Evolutionary conservation across 2,888 invertebrate species (phyloP), one percentile per base, ranked within the genome.

Genomic region (Eurois occulta): DNA sequence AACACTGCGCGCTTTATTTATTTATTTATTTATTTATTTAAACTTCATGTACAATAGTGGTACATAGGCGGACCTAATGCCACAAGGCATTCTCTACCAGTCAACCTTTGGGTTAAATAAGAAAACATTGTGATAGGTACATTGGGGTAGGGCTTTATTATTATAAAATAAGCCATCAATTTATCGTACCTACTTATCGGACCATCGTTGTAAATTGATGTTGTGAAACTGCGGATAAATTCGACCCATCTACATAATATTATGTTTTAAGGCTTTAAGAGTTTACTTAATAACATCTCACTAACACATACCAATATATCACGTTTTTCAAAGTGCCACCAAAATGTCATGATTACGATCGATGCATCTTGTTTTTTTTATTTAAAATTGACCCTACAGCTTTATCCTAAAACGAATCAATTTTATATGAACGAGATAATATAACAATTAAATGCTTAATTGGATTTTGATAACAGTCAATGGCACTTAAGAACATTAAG

Each of bases 151-250:
- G n/a, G 89, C 89, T 92, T 91, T 92, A 92, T 91, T 92, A 92
- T 89, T 88, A 88, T 91, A 91, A 92, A 93, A 93, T 93, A 92
- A 92, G 91, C 91, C 89, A 94, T 93, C 90, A 91, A 92, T 93
- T 93, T 92, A 91, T 90, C 75, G 90, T 86, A 87, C 87, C 88
- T 90, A 90, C 91, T 92, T 92, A 92, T 91, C 91, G 85, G 85
- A 87, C 83, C 81, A 87, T 89, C 85, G 82, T 75, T 87, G 85
- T 85, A 91, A 90, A 91, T 87, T 89, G 85, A 82, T 76, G 88
- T 85, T 86, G 86, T 78, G 81, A 87, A 88, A 89, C 81, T 81
- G 82, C 75, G 80, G 82, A n/a, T n/a, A n/a, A n/a, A 80, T 85
- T 41, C 67, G 69, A 78, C 64, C 77, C 67, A 79, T 66, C 66